These are phyloP conservation scores for Centropus unirufus DNA, from an alignment of 2,113 vertebrate genomes.

Conservation along the genomic window DNA sequence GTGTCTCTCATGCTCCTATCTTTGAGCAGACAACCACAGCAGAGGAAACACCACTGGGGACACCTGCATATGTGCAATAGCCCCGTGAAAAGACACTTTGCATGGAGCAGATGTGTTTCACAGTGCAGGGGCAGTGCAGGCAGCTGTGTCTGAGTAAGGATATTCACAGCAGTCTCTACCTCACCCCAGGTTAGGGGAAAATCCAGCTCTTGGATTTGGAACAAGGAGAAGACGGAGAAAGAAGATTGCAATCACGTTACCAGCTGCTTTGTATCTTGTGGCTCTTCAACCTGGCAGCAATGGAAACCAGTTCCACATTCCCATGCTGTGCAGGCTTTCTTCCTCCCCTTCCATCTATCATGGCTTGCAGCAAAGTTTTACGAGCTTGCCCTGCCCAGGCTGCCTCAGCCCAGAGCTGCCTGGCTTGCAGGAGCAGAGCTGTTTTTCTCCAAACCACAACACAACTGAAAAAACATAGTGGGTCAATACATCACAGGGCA, in stretches of 20 bases:
- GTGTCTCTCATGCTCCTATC: background rate
- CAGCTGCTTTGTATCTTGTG: background rate
- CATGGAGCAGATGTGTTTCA: background rate
- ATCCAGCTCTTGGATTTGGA: background rate
- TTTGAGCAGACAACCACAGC: background rate
- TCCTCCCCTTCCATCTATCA: background rate
- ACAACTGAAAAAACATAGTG: slow-evolving; percentile 58
- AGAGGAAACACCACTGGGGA: background rate
- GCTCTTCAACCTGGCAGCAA: background rate
- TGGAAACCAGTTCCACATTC: background rate
- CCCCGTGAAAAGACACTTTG: background rate
- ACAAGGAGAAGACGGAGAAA: background rate
- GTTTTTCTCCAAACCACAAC: slow-evolving; percentile 20
- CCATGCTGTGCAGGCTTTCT: background rate
- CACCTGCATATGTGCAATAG: background rate
- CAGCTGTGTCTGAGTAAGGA: background rate
- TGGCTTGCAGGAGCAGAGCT: background rate
- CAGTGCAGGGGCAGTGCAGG: background rate
- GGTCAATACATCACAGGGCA: slow-evolving; percentile 53
- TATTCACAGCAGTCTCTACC: accelerated
- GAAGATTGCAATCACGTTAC: background rate
- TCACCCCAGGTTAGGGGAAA: background rate
- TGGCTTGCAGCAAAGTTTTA: background rate
- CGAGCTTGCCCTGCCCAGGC: background rate
- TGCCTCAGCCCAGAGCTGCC: background rate